These are phyloP conservation scores for Drosophila leontia DNA, from an alignment of 1,140 invertebrate genomes.

Conservation along the genomic window DNA sequence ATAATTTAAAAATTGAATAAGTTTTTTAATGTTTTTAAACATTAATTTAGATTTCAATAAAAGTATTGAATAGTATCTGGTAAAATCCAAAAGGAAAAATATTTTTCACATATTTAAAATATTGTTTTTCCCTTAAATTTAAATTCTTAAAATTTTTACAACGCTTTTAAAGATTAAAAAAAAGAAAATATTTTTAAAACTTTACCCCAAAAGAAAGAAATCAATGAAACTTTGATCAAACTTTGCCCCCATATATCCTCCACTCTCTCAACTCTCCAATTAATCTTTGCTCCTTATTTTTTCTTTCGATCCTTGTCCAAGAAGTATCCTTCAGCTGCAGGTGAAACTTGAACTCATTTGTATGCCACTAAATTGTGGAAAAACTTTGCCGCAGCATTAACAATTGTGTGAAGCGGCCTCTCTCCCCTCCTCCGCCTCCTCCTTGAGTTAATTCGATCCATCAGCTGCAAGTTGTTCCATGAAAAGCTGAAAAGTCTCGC, in stretches of 20 bases:
- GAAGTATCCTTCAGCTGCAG: slow-evolving; percentile 38
- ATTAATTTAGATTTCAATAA: too few relatives aligned
- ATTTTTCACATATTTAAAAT: neutral
- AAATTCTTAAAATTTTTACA: neutral
- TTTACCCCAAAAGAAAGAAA: neutral
- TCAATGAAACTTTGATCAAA: slow-evolving; percentile 9
- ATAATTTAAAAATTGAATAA: too few relatives aligned
- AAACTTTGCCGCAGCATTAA: slow-evolving; percentile 61
- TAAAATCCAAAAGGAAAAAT: neutral
- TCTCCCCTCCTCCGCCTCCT: neutral
- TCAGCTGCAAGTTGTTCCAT: slow-evolving; percentile 37
- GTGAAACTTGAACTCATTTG: slow-evolving; percentile 61
- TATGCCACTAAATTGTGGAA: slow-evolving; percentile 63
- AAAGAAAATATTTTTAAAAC: neutral
- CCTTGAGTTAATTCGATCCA: slow-evolving; percentile 23
- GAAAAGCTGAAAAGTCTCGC: slow-evolving; percentile 68
- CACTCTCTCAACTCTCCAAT: slow-evolving; percentile 10
- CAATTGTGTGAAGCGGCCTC: slow-evolving; percentile 54
- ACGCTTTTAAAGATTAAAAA: too few relatives aligned
- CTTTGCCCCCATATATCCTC: neutral
- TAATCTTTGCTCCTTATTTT: slow-evolving; percentile 27
- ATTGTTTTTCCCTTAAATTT: too few relatives aligned
- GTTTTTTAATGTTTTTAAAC: too few relatives aligned
- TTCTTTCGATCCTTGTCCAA: neutral
- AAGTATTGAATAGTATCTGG: too few relatives aligned